Conservation (phyloP, 2,888 invertebrate genomes). For the Sisyra nigra region DNA sequence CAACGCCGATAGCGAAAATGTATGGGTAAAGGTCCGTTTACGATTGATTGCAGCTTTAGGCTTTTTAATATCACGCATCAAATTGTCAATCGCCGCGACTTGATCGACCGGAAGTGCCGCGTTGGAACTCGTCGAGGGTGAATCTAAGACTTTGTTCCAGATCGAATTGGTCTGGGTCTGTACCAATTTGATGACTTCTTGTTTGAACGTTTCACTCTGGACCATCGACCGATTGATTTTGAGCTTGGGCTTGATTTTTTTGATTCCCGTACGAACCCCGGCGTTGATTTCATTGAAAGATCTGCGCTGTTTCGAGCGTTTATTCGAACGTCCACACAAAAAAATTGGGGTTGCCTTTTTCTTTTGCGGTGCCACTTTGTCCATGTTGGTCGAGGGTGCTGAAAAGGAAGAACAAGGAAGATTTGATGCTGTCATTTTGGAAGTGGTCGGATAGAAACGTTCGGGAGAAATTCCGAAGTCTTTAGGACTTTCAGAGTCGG, state of each 20-base stretch:
- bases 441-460: neutral
- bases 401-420: neutral
- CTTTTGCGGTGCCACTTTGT: neutral
- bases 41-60: neutral
- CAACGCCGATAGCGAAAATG: neutral
- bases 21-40: neutral
- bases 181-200: conserved; percentile 2
- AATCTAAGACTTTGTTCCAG: neutral
- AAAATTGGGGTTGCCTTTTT: conserved; percentile 5
- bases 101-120: neutral
- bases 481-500: neutral
- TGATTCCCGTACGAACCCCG: conserved; percentile 46
- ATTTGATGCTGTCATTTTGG: no score
- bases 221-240: conserved; percentile 11
- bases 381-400: neutral
- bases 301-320: conserved; percentile 21
- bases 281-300: conserved; percentile 43
- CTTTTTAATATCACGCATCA: conserved; percentile 2
- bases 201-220: neutral
- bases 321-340: conserved; percentile 23
- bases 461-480: neutral
- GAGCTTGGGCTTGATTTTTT: conserved; percentile 36
- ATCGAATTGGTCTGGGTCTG: neutral
- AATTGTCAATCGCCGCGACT: conserved; percentile 5
- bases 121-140: neutral